phyloP scores from a whole-genome alignment of 2,797 vertebrate species.

The Falco berigora region DNA sequence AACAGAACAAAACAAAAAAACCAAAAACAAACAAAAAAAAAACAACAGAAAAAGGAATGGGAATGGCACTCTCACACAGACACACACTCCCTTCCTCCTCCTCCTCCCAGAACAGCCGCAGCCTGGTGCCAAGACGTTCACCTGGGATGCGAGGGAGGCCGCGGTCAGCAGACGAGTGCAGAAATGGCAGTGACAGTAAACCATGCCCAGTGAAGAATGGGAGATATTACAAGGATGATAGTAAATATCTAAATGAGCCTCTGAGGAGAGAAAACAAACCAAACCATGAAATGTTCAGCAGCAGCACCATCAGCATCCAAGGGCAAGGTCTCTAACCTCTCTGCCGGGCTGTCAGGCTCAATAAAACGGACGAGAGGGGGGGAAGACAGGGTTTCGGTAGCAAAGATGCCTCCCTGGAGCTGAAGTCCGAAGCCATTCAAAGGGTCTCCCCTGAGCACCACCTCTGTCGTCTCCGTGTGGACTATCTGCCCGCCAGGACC shows the following conservation, averaged over 20 bases:
- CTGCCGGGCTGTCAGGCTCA: constrained; percentile 94
- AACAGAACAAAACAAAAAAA: neutral
- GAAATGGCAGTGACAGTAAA: constrained; percentile 69
- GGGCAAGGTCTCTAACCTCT: constrained; percentile 83
- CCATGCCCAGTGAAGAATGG: constrained; percentile 65
- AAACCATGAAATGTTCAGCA: constrained; percentile 61
- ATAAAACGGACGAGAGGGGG: constrained; percentile 93
- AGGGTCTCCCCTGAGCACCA: constrained; percentile 86
- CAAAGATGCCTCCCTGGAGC: constrained; percentile 95
- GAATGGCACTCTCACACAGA: constrained; percentile 47
- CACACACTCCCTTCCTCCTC: constrained; percentile 56
- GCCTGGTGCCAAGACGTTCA: constrained; percentile 63
- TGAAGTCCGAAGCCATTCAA: constrained; percentile 95
- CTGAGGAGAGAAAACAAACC: constrained; percentile 65
- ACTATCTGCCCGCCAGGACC: constrained; percentile 94
- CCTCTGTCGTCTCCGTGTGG: constrained; percentile 89
- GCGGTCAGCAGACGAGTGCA: constrained; percentile 56
- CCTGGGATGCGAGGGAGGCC: constrained; percentile 61
- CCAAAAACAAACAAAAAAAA: neutral
- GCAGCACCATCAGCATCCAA: constrained; percentile 63
- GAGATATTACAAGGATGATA: constrained; percentile 63
- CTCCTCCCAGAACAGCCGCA: constrained; percentile 47
- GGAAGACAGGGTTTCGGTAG: constrained; percentile 90
- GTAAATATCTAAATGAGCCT: constrained; percentile 63
- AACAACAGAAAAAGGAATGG: neutral